These are phyloP conservation scores for Anthopleura xanthogrammica DNA, from an alignment of 92 coral and sea anemone genomes.

Conservation along the genomic window DNA sequence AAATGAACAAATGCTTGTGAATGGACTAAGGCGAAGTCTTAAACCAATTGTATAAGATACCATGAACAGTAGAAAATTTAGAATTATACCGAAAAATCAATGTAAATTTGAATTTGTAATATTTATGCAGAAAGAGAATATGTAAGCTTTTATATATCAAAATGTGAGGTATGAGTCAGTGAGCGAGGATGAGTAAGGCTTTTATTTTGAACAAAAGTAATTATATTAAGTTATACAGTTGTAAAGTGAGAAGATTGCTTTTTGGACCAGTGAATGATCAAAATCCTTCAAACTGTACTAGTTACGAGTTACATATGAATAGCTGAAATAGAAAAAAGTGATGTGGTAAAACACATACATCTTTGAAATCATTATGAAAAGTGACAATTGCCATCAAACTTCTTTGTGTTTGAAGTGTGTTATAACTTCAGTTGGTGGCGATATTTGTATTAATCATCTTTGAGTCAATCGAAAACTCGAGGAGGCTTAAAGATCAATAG, in stretches of 20 bases:
- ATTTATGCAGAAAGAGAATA: neutral
- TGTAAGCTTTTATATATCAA: constrained; percentile 1
- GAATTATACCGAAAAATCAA: neutral
- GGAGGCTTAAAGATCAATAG: neutral
- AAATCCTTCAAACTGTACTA: neutral
- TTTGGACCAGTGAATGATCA: neutral
- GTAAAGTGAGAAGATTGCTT: neutral
- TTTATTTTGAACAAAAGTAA: neutral
- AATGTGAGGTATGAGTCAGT: neutral
- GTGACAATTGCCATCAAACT: constrained; percentile 1
- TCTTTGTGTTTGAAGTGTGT: neutral
- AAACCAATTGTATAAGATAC: neutral
- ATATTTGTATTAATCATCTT: neutral
- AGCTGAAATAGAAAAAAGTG: neutral
- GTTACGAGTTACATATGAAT: neutral
- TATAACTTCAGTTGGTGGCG: neutral
- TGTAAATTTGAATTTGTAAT: constrained; percentile 1
- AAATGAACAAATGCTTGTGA: constrained; percentile 7
- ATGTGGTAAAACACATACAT: neutral
- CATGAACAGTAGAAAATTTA: neutral
- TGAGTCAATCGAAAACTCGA: neutral
- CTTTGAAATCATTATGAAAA: constrained; percentile 3
- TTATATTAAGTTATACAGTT: neutral
- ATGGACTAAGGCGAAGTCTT: neutral
- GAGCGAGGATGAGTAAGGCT: neutral